Conservation (phyloP, 2,888 invertebrate species). For the Willowsia nigromaculata region DNA sequence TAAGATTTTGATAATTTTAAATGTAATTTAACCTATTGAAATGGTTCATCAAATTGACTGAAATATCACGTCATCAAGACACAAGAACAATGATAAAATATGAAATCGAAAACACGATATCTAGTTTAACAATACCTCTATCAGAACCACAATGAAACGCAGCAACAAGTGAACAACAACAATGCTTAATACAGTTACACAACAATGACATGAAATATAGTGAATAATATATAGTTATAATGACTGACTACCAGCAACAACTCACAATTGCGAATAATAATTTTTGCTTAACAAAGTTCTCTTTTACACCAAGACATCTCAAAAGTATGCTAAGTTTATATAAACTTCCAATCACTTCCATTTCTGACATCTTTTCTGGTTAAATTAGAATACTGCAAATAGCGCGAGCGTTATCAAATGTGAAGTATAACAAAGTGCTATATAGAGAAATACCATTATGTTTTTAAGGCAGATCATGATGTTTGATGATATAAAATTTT, state of each 20-base stretch:
- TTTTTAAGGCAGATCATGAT: constrained; percentile 42
- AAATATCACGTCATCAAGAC: constrained; percentile 24
- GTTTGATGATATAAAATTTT: constrained; percentile 29
- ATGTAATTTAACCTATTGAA: background rate
- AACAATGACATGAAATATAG: background rate
- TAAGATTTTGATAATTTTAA: background rate
- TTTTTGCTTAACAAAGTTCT: background rate
- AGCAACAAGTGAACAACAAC: background rate
- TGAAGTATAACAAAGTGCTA: constrained; percentile 33
- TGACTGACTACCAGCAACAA: constrained; percentile 6
- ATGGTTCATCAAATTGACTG: background rate
- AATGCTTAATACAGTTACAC: background rate
- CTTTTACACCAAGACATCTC: background rate
- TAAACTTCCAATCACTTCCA: background rate
- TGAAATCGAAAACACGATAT: background rate
- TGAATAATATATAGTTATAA: background rate
- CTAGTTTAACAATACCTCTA: background rate
- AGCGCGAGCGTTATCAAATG: constrained; percentile 10
- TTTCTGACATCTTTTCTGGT: background rate
- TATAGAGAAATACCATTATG: constrained; percentile 5
- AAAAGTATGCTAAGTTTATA: background rate
- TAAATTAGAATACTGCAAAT: constrained; percentile 35
- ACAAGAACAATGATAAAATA: background rate
- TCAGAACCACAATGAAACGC: background rate
- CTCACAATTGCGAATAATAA: constrained; percentile 2